Evolutionary conservation across 2,113 vertebrate species (phyloP).

Genomic region (Brachyhypopomus gauderio): DNA sequence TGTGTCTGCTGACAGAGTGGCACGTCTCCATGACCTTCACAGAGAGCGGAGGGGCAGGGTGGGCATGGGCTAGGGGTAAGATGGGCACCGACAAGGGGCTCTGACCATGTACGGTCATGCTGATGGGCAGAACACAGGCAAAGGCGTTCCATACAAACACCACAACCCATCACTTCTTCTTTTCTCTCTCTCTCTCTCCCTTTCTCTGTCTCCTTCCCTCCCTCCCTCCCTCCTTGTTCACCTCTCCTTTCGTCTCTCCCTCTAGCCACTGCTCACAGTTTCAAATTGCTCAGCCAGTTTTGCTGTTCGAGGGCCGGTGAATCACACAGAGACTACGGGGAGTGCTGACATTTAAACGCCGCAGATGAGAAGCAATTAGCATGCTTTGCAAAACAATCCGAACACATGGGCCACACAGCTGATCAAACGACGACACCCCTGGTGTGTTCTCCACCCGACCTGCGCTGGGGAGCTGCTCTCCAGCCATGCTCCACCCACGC

Average conservation of each 20-base stretch:
- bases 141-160: conserved; percentile 36
- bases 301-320: conserved; percentile 58
- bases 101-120: conserved; percentile 19
- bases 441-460: conserved; percentile 50
- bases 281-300: conserved; percentile 51
- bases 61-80: background rate
- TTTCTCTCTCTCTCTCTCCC: conserved; percentile 20
- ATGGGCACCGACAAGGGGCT: conserved; percentile 32
- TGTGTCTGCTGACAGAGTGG: conserved; percentile 45
- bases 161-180: conserved; percentile 31
- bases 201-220: background rate
- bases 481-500: conserved; percentile 34
- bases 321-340: conserved; percentile 55
- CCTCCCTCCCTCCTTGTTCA: conserved; percentile 6
- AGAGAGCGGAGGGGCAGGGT: conserved; percentile 37
- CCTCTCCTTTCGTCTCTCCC: background rate
- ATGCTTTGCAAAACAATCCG: conserved; percentile 65
- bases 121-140: conserved; percentile 42
- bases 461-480: conserved; percentile 33
- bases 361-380: conserved; percentile 68
- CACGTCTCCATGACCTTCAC: conserved; percentile 53
- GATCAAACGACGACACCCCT: conserved; percentile 49
- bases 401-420: conserved; percentile 57
- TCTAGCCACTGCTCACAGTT: conserved; percentile 6
- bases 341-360: conserved; percentile 67